Conservation (phyloP, 2,888 invertebrate genomes). For the Leptothorax acervorum region DNA sequence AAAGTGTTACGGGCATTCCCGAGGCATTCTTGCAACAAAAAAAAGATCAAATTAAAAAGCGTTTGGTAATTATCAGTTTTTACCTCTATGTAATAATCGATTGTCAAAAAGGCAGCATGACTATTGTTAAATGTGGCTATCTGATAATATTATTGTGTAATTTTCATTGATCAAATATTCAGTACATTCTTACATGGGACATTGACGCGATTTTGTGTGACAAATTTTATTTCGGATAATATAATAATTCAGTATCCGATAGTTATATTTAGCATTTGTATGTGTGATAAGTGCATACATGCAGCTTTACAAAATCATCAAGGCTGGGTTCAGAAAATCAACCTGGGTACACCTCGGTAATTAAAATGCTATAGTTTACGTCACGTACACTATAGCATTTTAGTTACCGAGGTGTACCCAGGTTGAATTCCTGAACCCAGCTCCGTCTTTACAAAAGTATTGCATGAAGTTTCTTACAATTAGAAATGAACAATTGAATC, state of each 20-base stretch:
- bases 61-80: conserved; percentile 88
- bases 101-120: background rate
- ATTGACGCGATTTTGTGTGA: background rate
- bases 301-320: background rate
- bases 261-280: conserved; percentile 4
- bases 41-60: conserved; percentile 97
- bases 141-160: background rate
- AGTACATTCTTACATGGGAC: background rate
- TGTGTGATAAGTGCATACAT: background rate
- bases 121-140: conserved; percentile 30
- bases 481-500: conserved; percentile 63
- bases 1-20: conserved; percentile 98
- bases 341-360: too few species aligned
- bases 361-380: too few species aligned
- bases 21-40: conserved; percentile 97
- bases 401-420: too few species aligned
- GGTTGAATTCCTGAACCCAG: too few species aligned
- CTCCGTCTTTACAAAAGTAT: background rate
- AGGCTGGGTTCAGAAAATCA: too few species aligned
- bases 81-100: background rate
- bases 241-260: background rate
- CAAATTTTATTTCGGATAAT: background rate
- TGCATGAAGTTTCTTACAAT: conserved; percentile 54
- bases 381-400: too few species aligned
- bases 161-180: background rate